phyloP scores from a whole-genome alignment of 2,113 vertebrate genomes.

The Tenebrosternarchus preto region DNA sequence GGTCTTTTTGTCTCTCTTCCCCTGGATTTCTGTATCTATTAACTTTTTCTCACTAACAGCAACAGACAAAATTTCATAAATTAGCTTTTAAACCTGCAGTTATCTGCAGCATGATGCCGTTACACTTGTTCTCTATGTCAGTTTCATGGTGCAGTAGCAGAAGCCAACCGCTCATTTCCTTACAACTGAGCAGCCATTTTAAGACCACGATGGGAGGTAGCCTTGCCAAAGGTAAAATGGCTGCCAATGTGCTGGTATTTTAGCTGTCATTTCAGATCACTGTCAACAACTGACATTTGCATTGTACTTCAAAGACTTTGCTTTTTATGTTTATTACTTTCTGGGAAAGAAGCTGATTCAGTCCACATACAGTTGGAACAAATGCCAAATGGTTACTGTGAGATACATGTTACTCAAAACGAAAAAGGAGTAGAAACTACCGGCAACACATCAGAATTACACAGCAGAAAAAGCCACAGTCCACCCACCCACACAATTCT shows the following conservation, averaged over 20 bases:
- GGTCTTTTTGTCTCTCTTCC: not conserved
- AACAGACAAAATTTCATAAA: too few relatives aligned
- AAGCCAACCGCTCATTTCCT: not conserved
- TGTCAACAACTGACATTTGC: not conserved
- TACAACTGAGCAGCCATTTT: slow-evolving; percentile 57
- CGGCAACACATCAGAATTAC: slow-evolving; percentile 22
- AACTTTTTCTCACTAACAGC: not conserved
- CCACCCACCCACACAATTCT: not conserved
- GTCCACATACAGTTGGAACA: not conserved
- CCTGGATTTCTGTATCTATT: not conserved
- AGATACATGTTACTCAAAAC: slow-evolving; percentile 1
- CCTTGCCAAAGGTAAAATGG: slow-evolving; percentile 53
- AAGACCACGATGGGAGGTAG: slow-evolving; percentile 16
- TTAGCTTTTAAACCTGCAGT: too few relatives aligned
- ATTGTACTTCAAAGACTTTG: not conserved
- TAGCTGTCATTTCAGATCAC: not conserved
- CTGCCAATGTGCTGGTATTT: slow-evolving; percentile 22
- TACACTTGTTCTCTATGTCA: not conserved
- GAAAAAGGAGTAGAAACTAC: slow-evolving; percentile 6
- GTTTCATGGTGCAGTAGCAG: not conserved
- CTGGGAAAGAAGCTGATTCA: not conserved
- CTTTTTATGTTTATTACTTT: not conserved
- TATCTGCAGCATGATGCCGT: too few relatives aligned
- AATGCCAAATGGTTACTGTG: not conserved
- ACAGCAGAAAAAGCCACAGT: slow-evolving; percentile 35